phyloP scores from a whole-genome alignment of 2,113 vertebrate genomes.

The Heterotis niloticus region DNA sequence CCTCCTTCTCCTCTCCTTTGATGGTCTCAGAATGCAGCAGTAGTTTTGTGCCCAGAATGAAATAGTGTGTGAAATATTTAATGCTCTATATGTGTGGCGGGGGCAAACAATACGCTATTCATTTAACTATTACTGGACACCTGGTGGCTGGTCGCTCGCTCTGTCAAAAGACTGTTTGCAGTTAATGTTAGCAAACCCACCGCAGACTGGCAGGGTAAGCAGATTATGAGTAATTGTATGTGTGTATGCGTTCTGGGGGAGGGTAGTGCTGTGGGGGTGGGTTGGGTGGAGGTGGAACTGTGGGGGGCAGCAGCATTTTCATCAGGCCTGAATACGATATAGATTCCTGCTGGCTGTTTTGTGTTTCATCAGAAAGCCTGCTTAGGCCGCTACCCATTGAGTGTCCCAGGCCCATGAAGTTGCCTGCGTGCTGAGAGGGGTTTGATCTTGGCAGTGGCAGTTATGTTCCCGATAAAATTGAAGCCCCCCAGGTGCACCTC shows the following conservation, averaged over 20 bases:
- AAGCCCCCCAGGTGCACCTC: conserved; percentile 83
- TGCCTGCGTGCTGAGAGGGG: conserved; percentile 79
- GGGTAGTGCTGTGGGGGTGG: conserved; percentile 70
- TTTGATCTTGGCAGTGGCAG: conserved; percentile 86
- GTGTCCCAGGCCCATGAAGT: conserved; percentile 81
- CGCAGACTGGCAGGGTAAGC: conserved; percentile 80
- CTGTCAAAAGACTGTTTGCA: conserved; percentile 88
- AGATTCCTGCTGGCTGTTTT: conserved; percentile 87
- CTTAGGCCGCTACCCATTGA: conserved; percentile 82
- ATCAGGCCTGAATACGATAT: conserved; percentile 86
- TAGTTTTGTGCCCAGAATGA: conserved; percentile 38
- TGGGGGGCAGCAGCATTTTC: conserved; percentile 78
- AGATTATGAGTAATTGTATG: conserved; percentile 93
- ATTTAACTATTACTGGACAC: conserved; percentile 86
- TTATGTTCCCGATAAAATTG: conserved; percentile 89
- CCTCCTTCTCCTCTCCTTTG: conserved; percentile 32
- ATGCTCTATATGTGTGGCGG: conserved; percentile 78
- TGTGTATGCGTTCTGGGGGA: conserved; percentile 86
- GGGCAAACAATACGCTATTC: conserved; percentile 78
- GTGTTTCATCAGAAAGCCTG: conserved; percentile 86
- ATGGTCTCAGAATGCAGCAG: conserved; percentile 40
- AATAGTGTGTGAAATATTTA: conserved; percentile 70
- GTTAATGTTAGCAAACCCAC: conserved; percentile 87
- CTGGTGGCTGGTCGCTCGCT: conserved; percentile 81
- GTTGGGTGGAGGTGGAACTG: conserved; percentile 77